Percentiles rank a stretch among this genome's conserved stretches.
phyloP scores from a whole-genome alignment of 53 echinoderm and acorn worm species.

The Actinopyga echinites region DNA sequence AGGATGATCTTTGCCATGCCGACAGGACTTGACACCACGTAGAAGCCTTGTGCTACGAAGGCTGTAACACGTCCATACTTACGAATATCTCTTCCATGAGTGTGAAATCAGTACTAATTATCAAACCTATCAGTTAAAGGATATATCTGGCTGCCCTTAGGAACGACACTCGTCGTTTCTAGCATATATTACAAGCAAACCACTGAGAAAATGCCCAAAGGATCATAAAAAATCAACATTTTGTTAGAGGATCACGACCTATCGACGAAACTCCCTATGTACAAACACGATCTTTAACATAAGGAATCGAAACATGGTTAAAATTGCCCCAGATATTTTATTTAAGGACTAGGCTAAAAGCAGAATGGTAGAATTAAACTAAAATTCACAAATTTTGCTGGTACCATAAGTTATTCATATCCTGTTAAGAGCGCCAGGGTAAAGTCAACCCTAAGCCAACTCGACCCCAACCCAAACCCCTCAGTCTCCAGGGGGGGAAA shows the following conservation, averaged over 20 bases:
- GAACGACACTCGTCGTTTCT: neutral
- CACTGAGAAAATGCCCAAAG: neutral
- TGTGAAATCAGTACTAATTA: too few relatives aligned
- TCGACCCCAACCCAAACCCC: too few relatives aligned
- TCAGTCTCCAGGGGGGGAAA: too few relatives aligned
- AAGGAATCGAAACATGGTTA: neutral
- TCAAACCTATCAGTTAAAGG: neutral
- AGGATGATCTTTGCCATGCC: too few relatives aligned
- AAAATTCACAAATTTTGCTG: too few relatives aligned
- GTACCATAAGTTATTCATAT: too few relatives aligned
- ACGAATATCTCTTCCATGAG: too few relatives aligned
- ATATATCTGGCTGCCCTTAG: neutral
- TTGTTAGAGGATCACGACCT: neutral
- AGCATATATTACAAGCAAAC: neutral
- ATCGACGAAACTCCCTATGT: neutral
- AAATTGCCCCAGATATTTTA: neutral
- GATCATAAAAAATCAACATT: neutral
- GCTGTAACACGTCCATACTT: too few relatives aligned
- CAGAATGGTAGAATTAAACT: neutral
- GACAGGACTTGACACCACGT: too few relatives aligned
- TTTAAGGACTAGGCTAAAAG: neutral
- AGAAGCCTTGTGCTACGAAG: too few relatives aligned
- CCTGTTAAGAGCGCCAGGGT: too few relatives aligned
- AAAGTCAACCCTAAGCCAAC: too few relatives aligned
- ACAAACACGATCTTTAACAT: neutral